Conservation (phyloP, 35 echinoderm and acorn worm species). For the Strongylocentrotus purpuratus region DNA sequence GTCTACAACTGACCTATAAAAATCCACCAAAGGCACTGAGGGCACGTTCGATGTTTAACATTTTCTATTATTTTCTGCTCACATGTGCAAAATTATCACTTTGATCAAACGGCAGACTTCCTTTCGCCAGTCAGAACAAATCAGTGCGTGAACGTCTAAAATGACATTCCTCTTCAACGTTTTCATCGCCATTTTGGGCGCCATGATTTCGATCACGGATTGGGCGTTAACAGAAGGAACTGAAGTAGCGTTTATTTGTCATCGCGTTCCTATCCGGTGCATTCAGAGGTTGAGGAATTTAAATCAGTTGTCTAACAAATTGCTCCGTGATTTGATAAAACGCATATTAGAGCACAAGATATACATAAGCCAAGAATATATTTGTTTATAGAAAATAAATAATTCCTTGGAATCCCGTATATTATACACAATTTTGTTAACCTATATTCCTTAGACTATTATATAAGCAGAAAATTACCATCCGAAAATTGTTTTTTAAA, state of each 20-base stretch:
- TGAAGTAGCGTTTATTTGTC: not conserved
- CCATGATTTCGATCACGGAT: not conserved
- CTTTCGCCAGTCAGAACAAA: not conserved
- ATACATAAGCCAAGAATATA: not conserved
- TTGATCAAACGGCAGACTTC: not conserved
- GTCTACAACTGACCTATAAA: not conserved
- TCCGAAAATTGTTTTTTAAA: no score
- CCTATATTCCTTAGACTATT: no score
- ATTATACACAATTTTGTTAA: no score
- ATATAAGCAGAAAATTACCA: no score
- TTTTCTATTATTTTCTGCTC: not conserved
- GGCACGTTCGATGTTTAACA: not conserved
- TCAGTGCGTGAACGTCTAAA: not conserved
- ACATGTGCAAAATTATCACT: not conserved
- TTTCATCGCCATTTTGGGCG: not conserved
- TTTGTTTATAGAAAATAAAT: no score
- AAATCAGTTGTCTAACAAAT: not conserved
- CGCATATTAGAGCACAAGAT: not conserved
- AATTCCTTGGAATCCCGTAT: no score
- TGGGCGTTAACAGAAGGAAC: not conserved
- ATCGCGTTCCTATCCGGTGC: not conserved
- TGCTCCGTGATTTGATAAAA: not conserved
- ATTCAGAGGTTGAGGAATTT: not conserved
- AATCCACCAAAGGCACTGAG: not conserved
- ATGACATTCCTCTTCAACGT: not conserved